phyloP scores from a whole-genome alignment of 2,113 vertebrate genomes.

The Thalassoma bifasciatum region DNA sequence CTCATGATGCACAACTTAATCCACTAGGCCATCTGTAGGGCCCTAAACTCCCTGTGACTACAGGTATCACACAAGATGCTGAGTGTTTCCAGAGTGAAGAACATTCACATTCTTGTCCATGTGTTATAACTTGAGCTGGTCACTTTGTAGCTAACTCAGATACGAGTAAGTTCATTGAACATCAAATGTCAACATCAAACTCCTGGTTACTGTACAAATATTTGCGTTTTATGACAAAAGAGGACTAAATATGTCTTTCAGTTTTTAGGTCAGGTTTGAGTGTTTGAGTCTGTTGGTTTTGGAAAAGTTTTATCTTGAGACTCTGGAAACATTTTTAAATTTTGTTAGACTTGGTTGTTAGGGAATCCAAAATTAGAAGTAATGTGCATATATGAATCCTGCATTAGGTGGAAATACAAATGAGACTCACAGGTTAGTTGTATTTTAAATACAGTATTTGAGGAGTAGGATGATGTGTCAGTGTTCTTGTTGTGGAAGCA shows the following conservation, averaged over 20 bases:
- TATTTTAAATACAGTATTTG: conserved; percentile 40
- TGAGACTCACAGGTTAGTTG: conserved; percentile 28
- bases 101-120: too few relatives aligned
- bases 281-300: background rate
- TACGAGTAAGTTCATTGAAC: too few relatives aligned
- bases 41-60: too few relatives aligned
- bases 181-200: too few relatives aligned
- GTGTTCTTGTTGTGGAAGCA: conserved; percentile 13
- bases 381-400: conserved; percentile 44
- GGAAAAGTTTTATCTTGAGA: background rate
- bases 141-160: too few relatives aligned
- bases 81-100: too few relatives aligned
- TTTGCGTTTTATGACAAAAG: background rate
- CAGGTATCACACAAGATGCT: too few relatives aligned
- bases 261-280: background rate
- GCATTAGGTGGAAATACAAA: conserved; percentile 25
- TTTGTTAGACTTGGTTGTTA: conserved; percentile 3
- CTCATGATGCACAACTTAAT: too few relatives aligned
- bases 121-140: too few relatives aligned
- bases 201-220: too few relatives aligned
- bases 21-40: too few relatives aligned
- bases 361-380: conserved; percentile 21
- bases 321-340: conserved; percentile 7
- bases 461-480: background rate
- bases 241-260: background rate